These are phyloP conservation scores for Cancer borealis DNA, from an alignment of 2,888 invertebrate species.

Conservation along the genomic window DNA sequence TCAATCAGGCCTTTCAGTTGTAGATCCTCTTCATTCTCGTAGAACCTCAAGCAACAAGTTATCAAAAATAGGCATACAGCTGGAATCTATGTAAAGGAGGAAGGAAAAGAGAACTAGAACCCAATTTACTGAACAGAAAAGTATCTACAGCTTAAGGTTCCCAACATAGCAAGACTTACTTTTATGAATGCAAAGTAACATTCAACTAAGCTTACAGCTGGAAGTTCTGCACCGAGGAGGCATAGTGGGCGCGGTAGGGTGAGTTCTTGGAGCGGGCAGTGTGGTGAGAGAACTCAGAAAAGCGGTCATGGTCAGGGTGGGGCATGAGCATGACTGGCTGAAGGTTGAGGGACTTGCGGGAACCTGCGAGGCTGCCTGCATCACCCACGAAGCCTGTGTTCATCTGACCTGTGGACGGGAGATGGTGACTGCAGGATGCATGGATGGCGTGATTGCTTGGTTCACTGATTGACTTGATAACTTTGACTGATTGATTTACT, in stretches of 20 bases:
- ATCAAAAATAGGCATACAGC: no score
- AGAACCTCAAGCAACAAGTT: no score
- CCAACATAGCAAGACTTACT: not conserved
- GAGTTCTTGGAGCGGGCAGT: constrained; percentile 82
- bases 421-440: not conserved
- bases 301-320: constrained; percentile 86
- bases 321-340: constrained; percentile 92
- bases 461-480: no score
- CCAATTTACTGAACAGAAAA: not conserved
- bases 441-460: not conserved
- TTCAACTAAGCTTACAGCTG: constrained; percentile 58
- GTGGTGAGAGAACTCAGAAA: constrained; percentile 89
- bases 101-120: no score
- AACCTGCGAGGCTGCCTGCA: constrained; percentile 90
- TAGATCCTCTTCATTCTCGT: no score
- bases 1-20: no score
- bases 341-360: constrained; percentile 91
- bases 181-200: no score
- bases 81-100: no score
- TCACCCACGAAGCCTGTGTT: constrained; percentile 93
- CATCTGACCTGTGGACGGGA: constrained; percentile 86
- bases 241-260: constrained; percentile 73
- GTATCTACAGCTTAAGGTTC: not conserved
- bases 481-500: no score
- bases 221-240: constrained; percentile 75